Conservation (phyloP, 2,113 vertebrate species). For the Choloepus hoffmanni region DNA sequence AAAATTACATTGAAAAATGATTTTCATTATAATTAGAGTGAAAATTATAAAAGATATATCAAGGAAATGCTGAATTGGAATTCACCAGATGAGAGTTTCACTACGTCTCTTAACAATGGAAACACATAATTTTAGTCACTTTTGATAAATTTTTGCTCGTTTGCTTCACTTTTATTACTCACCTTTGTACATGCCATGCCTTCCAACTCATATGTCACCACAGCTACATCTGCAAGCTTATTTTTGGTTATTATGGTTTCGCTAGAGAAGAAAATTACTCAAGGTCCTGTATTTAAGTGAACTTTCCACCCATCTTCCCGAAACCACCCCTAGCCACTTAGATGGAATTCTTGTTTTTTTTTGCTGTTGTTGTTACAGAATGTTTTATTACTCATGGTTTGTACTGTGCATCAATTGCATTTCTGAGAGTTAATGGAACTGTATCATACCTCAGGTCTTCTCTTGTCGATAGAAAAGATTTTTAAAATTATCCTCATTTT, state of each 20-base stretch:
- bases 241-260: conserved; percentile 60
- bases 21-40: conserved; percentile 89
- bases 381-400: conserved; percentile 41
- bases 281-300: conserved; percentile 51
- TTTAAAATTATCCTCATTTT: conserved; percentile 47
- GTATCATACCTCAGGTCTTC: background rate
- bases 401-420: background rate
- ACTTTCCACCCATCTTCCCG: background rate
- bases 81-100: conserved; percentile 82
- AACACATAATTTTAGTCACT: conserved; percentile 73
- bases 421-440: conserved; percentile 1
- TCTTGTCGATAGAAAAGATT: background rate
- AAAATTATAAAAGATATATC: conserved; percentile 88
- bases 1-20: conserved; percentile 87
- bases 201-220: conserved; percentile 69
- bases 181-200: conserved; percentile 81
- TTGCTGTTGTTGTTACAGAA: background rate
- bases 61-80: conserved; percentile 85
- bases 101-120: conserved; percentile 82
- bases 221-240: conserved; percentile 53
- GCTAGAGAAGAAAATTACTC: conserved; percentile 68
- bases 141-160: conserved; percentile 84
- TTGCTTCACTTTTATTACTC: conserved; percentile 84
- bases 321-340: background rate
- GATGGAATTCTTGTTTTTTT: background rate